phyloP scores from a whole-genome alignment of 2,888 invertebrate genomes.

The Tipula helvola region DNA sequence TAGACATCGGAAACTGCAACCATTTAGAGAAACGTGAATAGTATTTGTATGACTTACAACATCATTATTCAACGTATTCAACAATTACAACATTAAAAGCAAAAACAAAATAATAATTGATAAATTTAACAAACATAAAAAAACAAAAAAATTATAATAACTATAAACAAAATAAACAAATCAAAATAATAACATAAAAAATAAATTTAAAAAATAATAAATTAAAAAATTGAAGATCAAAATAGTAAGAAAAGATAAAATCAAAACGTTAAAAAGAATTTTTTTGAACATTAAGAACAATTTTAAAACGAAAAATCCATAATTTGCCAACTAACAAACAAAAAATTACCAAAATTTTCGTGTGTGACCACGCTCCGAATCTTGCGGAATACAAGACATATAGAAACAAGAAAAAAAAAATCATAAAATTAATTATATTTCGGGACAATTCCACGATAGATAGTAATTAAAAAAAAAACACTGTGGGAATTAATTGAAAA shows the following conservation, averaged over 20 bases:
- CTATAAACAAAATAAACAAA: neutral
- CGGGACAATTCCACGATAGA: neutral
- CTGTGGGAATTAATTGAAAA: neutral
- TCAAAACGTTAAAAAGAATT: neutral
- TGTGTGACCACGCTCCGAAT: neutral
- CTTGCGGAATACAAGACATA: neutral
- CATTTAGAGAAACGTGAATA: slow-evolving; percentile 90
- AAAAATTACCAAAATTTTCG: neutral
- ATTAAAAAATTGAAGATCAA: neutral
- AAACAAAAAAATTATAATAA: neutral
- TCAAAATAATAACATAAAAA: neutral
- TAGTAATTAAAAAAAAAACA: neutral
- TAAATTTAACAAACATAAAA: neutral
- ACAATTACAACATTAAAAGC: neutral
- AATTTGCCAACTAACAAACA: neutral
- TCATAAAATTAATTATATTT: neutral
- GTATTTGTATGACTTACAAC: neutral
- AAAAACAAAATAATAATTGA: slow-evolving; percentile 10
- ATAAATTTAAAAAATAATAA: neutral
- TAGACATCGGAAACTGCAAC: slow-evolving; percentile 94
- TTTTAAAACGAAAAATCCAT: neutral
- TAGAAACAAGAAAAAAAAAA: neutral
- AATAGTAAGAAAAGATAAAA: neutral
- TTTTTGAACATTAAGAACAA: neutral
- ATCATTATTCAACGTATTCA: neutral